Evolutionary conservation across 53 echinoderm and acorn worm genomes (phyloP).

Genomic region (Patiria pectinifera): DNA sequence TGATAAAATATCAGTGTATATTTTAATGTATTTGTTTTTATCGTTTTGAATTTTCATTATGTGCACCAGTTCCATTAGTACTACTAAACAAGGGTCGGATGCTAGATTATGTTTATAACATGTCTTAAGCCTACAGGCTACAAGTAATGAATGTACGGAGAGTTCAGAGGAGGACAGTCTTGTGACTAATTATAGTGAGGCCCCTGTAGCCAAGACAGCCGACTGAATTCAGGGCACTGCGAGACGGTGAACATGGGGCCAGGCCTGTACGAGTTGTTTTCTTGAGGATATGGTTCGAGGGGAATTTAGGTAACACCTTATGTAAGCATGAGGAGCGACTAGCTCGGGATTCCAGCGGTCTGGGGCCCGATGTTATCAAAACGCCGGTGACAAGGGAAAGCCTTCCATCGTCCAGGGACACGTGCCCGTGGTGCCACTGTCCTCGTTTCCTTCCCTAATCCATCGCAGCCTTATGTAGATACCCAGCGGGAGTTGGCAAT

Average conservation of each 20-base stretch:
- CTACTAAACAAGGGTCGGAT: no score
- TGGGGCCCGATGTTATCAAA: slow-evolving; percentile 1
- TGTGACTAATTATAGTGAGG: not conserved
- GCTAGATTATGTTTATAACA: no score
- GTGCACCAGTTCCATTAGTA: no score
- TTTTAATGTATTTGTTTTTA: no score
- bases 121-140: no score
- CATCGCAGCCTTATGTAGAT: not conserved
- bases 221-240: not conserved
- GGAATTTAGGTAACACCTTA: slow-evolving; percentile 24
- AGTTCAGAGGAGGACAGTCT: not conserved
- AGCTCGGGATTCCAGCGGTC: not conserved
- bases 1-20: no score
- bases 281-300: not conserved
- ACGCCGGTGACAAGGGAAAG: not conserved
- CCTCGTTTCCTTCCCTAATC: not conserved
- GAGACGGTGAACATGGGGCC: not conserved
- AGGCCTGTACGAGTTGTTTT: not conserved
- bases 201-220: not conserved
- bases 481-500: not conserved
- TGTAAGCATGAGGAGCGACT: not conserved
- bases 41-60: no score
- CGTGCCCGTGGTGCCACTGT: not conserved
- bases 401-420: not conserved
- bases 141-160: not conserved